Base-by-base conservation (phyloP, 1,140 invertebrate species). In the Hestina assimilis region DNA sequence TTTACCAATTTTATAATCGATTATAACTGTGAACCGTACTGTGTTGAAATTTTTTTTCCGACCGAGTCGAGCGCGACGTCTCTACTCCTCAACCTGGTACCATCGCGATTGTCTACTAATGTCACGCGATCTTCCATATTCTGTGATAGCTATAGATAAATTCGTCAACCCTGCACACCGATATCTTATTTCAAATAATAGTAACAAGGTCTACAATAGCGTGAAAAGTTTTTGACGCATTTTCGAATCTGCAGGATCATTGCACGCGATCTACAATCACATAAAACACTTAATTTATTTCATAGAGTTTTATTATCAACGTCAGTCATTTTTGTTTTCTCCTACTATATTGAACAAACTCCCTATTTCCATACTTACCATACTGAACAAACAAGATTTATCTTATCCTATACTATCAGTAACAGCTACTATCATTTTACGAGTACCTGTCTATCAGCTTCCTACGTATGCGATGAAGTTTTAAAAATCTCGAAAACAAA, bases 61-160 rank as follows among this genome's bases (percentile, higher is more conserved):
- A 58, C 28, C 38, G 65, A 75, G 52, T 67, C 52, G 54, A 61
- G 58, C 71, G 64, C 51, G 65, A 69, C 65, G 41, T 59, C 42
- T 59, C 61, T 41, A 52, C 59, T 76, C 69, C 55, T 66, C 52
- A 42, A 59, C 67, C 68, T 66, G 54, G 75, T 74, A 61, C 76
- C 73, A 74, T 75, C 69, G 64, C 74, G 54, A 58, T 48, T 31
- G 29, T 29, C 40, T 41, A 42, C 20, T 29, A 48, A 20, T 63
- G 68, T 80, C 80, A 83, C 80, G 80, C 78, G 64, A 83, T 66
- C 59, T 20, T 47, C 42, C 53, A 42, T 48, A 55, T 47, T 41
- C 38, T 47, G 52, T 24, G 19, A 52, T 23, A 35, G 40, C 38
- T 51, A 42, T 43, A 58, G 23, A 23, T 40, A 40, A 31, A 56